phyloP scores from a whole-genome alignment of 2,888 invertebrate genomes.

The Rotaria socialis region DNA sequence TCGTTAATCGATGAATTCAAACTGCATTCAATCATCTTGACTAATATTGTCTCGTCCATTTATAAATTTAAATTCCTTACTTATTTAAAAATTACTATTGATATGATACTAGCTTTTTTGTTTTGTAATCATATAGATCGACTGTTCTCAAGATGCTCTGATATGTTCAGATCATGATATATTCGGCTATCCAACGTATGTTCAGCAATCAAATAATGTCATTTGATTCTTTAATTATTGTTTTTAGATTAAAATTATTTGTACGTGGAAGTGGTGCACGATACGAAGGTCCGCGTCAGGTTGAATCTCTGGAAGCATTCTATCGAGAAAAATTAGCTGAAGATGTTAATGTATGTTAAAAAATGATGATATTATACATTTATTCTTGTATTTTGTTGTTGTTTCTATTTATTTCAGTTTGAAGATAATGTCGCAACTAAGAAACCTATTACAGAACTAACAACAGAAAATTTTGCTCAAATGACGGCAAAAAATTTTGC shows the following conservation, averaged over 20 bases:
- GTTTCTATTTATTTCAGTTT: not conserved
- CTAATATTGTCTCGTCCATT: too few relatives aligned
- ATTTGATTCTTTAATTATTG: not conserved
- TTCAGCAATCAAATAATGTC: not conserved
- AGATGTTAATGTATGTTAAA: not conserved
- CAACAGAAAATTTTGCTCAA: not conserved
- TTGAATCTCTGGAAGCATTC: not conserved
- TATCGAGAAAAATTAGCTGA: not conserved
- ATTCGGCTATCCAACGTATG: constrained; percentile 22
- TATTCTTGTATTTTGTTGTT: not conserved
- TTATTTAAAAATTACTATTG: not conserved
- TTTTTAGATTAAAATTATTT: not conserved
- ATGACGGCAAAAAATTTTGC: constrained; percentile 66
- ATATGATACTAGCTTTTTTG: too few relatives aligned
- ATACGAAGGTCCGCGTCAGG: not conserved
- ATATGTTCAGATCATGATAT: constrained; percentile 17
- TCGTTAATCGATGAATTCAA: too few relatives aligned
- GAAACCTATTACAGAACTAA: not conserved
- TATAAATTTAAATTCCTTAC: not conserved
- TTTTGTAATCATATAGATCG: not conserved
- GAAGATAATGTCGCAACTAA: constrained; percentile 1
- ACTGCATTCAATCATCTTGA: too few relatives aligned
- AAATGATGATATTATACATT: not conserved
- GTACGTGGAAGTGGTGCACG: constrained; percentile 3
- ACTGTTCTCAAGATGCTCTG: not conserved